Base-by-base conservation (phyloP, 2,113 vertebrate genomes). In the Burhinus oedicnemus region DNA sequence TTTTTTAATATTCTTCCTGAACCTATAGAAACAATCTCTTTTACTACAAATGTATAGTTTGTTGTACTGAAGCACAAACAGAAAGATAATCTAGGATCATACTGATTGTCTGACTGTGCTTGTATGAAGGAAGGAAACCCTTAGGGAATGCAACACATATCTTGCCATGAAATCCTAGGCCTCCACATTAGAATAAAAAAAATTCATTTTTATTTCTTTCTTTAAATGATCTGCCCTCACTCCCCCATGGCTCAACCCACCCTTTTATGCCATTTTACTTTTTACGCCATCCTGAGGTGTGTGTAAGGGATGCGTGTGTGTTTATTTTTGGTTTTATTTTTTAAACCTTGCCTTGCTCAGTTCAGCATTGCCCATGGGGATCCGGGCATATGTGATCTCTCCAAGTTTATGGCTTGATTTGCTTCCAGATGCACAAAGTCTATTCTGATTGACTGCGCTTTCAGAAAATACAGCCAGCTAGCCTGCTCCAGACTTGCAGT, bases 171-270 rank as follows among this genome's bases (percentile, higher is more conserved):
- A 92, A 77, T 66, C 26, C 36, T 26, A 60, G 18, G 17, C 13
- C 23, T 93, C 11, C 20, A 25, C 30, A 27, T 18, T n/a, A 32
- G 27, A 74, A 72, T 47, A 38, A 55, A 65, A 19, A 82, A 25
- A 23, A 3, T 87, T 72, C 25, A 23, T 36, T n/a, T 66, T 30
- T 57, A 47, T 72, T 32, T 9, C 6, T 36, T 85, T 61, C 19
- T 68, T 49, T 34, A 74, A 80, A 78, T 18, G 79, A 60, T n/a
- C 54, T 93, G 9, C 16, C 12, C 15, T 84, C 10, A 25, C 17
- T 4, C 3, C 32, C 8, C 6, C 6, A 23, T 0, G 7, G 9
- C n/a, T 38, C 0, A 0, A 51, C 16, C 9, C 23, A 66, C 9
- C 4, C 13, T 83, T 34, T 26, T 52, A 13, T 27, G 8, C 20